Evolutionary conservation across 1,140 invertebrate species (phyloP).

Genomic region (Trichonephila inaurata): DNA sequence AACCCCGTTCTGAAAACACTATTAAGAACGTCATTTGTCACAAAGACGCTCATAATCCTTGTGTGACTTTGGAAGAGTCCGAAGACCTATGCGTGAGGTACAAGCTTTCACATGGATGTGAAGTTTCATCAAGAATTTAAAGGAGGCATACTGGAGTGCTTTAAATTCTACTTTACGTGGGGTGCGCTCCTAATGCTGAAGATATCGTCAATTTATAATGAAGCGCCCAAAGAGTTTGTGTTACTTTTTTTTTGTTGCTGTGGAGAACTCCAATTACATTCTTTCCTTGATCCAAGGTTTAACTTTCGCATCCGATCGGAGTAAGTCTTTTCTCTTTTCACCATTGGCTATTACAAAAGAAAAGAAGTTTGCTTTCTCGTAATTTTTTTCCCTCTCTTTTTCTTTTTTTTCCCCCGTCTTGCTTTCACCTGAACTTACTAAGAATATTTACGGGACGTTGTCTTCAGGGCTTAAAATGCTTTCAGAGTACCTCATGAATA

Average conservation of each 20-base stretch:
- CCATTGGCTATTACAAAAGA: neutral
- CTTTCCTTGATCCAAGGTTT: conserved; percentile 42
- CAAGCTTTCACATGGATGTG: neutral
- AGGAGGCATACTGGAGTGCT: conserved; percentile 30
- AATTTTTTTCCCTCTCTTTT: neutral
- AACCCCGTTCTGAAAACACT: conserved; percentile 43
- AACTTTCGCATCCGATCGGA: conserved; percentile 29
- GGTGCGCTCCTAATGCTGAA: conserved; percentile 23
- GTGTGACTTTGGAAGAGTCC: conserved; percentile 38
- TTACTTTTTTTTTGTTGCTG: conserved; percentile 4
- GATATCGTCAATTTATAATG: conserved; percentile 45
- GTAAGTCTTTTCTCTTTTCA: neutral
- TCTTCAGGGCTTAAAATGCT: neutral
- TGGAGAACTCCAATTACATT: conserved; percentile 56
- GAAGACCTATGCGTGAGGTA: conserved; percentile 12
- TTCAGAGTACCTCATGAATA: neutral
- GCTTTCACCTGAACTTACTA: neutral
- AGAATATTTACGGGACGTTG: neutral
- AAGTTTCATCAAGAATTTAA: conserved; percentile 61
- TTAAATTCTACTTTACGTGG: conserved; percentile 31
- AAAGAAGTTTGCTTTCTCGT: neutral
- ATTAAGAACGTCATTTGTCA: conserved; percentile 58
- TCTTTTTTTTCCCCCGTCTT: neutral
- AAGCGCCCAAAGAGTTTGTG: conserved; percentile 6
- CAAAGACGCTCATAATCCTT: conserved; percentile 51